These are phyloP conservation scores for Hydra vulgaris DNA, from an alignment of 30 jellyfish, hydroid and myxozoan species.

Conservation along the genomic window DNA sequence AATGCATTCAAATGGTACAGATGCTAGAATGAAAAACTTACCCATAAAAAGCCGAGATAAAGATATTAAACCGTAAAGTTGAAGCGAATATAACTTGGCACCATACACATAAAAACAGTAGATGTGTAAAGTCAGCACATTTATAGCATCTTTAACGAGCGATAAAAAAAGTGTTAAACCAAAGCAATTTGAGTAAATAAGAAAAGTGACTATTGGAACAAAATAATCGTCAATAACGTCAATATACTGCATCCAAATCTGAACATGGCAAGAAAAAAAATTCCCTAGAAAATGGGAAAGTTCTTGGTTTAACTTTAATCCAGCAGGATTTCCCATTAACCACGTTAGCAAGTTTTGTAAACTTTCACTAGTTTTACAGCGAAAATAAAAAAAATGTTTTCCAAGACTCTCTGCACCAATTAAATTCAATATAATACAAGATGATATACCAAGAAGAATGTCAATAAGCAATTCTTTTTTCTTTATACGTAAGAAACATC, in stretches of 20 bases:
- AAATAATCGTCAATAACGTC: slow-evolving; percentile 36
- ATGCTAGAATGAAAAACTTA: too few relatives aligned
- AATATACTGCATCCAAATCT: slow-evolving; percentile 78
- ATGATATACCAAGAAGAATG: slow-evolving; percentile 12
- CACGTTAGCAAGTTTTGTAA: slow-evolving; percentile 41
- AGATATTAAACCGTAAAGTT: slow-evolving; percentile 55
- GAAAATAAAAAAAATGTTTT: neutral
- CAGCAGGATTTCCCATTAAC: slow-evolving; percentile 97
- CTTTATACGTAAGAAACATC: neutral
- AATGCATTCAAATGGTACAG: too few relatives aligned
- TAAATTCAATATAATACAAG: neutral
- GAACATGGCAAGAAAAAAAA: slow-evolving; percentile 57
- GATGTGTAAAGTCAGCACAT: slow-evolving; percentile 55
- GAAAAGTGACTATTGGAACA: slow-evolving; percentile 19
- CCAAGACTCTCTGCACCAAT: neutral
- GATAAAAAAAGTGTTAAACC: slow-evolving; percentile 67
- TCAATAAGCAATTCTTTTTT: neutral
- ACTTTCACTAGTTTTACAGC: slow-evolving; percentile 14
- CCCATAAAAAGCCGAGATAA: slow-evolving; percentile 87
- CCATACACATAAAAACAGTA: slow-evolving; percentile 86
- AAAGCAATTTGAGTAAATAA: slow-evolving; percentile 32
- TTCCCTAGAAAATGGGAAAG: slow-evolving; percentile 61
- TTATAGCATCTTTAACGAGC: slow-evolving; percentile 50
- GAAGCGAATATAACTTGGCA: slow-evolving; percentile 58
- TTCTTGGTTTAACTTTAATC: slow-evolving; percentile 76